A percentile compares a stretch with the other conserved stretches of the same genome.
phyloP scores from a whole-genome alignment of 2,113 vertebrate genomes.

The Stigmatopora nigra region DNA sequence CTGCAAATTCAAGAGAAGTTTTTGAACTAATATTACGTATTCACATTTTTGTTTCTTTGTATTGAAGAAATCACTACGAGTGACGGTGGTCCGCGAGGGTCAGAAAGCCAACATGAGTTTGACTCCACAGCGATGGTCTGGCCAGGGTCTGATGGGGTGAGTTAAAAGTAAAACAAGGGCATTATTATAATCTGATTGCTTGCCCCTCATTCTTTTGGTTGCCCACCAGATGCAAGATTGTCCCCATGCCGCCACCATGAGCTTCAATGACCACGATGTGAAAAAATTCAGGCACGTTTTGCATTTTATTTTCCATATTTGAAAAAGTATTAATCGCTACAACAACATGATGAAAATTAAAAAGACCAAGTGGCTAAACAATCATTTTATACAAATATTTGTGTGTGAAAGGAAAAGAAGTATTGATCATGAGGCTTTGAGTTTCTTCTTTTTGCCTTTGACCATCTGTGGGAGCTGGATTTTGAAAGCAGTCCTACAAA shows the following conservation, averaged over 20 bases:
- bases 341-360: background rate
- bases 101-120: constrained; percentile 76
- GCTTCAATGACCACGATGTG: background rate
- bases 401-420: background rate
- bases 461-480: constrained; percentile 90
- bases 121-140: constrained; percentile 84
- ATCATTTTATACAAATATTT: background rate
- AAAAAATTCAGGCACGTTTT: background rate
- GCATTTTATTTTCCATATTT: background rate
- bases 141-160: constrained; percentile 90
- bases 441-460: constrained; percentile 95
- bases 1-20: too few species aligned
- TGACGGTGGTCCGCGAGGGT: constrained; percentile 76
- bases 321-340: background rate
- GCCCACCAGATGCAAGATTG: constrained; percentile 67
- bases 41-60: background rate
- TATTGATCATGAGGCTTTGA: constrained; percentile 69
- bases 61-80: constrained; percentile 76
- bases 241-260: constrained; percentile 63
- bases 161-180: constrained; percentile 1
- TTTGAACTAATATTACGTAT: too few species aligned
- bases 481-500: constrained; percentile 91
- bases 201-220: constrained; percentile 4
- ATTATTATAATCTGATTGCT: background rate
- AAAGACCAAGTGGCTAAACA: background rate